Evolutionary conservation across 2,888 invertebrate species (phyloP), one percentile per base, ranked within the genome.

Genomic region (Diloba caeruleocephala): DNA sequence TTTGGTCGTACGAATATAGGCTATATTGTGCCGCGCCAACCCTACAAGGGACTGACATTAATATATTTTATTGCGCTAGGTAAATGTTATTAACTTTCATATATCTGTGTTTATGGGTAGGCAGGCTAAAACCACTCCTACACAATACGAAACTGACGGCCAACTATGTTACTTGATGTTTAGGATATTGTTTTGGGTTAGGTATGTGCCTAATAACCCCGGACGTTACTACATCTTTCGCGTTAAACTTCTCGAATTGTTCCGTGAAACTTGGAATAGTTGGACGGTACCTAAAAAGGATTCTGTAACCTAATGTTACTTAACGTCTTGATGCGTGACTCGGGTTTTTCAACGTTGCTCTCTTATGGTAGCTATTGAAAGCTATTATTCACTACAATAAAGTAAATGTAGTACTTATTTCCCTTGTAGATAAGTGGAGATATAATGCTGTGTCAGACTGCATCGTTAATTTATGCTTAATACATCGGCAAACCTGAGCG

Each of bases 61-160:
- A 84, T 85, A 84, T 81, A 81, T 84, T 84, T 85, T 84, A 85
- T 81, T 81, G 76, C 76, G 52, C 61, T 62, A 78, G 79, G 76
- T 79, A 77, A 81, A 80, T 81, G 81, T 81, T 85, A 85, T 84
- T 84, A 84, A 81, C 79, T 81, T 82, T 83, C 69, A 76, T 84
- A 81, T 81, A 79, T 78, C 75, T 78, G 71, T 78, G 77, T 82
- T 82, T 82, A 80, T 73, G 64, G 58, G 50, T 49, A 58, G 66
- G 70, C 59, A 53, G 42, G 53, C 51, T 54, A 57, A 56, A 21
- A 59, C 64, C 59, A 51, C 62, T 53, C 64, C 67, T 34, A 59
- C 52, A 60, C 59, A 54, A 57, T 62, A 60, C 52, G 41, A 52
- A 63, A 58, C 63, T 54, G 43, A 43, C 62, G 53, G 44, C 31